phyloP scores from a whole-genome alignment of 2,797 vertebrate genomes.

The Periparus ater region DNA sequence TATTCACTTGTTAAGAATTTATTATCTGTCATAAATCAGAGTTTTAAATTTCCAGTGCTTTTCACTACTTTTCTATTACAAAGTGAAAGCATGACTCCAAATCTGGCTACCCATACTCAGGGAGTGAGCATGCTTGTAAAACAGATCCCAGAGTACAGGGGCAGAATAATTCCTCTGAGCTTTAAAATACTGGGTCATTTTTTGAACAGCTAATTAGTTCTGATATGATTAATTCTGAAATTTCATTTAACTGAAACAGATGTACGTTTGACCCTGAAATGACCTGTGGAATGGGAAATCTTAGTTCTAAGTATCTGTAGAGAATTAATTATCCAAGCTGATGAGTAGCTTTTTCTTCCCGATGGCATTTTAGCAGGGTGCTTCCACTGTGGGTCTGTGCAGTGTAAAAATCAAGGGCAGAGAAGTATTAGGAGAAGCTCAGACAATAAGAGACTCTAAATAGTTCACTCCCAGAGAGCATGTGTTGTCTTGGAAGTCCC shows the following conservation, averaged over 20 bases:
- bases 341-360: neutral
- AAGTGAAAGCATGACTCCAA: neutral
- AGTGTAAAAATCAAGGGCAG: neutral
- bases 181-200: neutral
- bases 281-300: neutral
- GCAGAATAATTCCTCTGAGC: neutral
- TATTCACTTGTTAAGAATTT: neutral
- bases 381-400: neutral
- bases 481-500: neutral
- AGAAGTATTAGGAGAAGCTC: constrained; percentile 2
- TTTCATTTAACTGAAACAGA: neutral
- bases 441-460: neutral
- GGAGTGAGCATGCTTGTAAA: neutral
- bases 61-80: neutral
- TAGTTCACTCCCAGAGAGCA: neutral
- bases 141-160: neutral
- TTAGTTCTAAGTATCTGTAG: neutral
- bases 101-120: neutral
- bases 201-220: neutral
- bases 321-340: neutral
- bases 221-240: neutral
- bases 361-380: neutral
- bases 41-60: neutral
- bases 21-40: neutral
- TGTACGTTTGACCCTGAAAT: neutral